Base-by-base conservation (phyloP, 1,140 invertebrate genomes). In the Bombus vancouverensis region DNA sequence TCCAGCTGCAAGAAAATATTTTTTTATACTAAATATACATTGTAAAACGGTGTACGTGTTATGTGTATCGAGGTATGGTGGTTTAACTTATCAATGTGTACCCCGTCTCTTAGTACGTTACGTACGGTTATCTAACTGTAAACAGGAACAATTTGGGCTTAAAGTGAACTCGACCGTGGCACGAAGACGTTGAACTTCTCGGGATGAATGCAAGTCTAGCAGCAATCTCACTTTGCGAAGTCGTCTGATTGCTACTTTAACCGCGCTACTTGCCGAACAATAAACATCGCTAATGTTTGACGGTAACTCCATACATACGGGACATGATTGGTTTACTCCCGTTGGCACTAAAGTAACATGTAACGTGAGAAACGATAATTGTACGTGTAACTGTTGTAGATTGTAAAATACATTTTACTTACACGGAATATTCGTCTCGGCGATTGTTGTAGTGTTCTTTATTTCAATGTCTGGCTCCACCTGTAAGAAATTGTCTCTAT, bases 231-330 rank as follows among this genome's bases (percentile, higher is more conserved):
- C 92, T 81, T 93, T 93, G 25, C 92, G 87, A 12, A 89, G 86
- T 83, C 93, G 89, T 86, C 94, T 92, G 12, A 95, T 92, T 0
- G 93, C 94, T 10, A 93, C 92, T 88, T 95, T 95, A 32, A 94
- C 81, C 9, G 89, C 89, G 78, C 90, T 93, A 15, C 82, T 91
- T 9, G 95, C 89, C 10, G 88, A 91, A 79, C 95, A 95, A 80
- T 92, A 94, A 28, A 93, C 66, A 25, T 93, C 83, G 3, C 90
- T 92, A 25, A 95, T 89, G 62, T 95, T 90, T 25, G 76, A 53
- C 3, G 94, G 94, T 39, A 94, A 84, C 47, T 94, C 91, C 37
- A 85, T 83, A 83, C 95, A 95, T 37, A 92, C 83, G 37, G 95
- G 94, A 87, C 95, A 95, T 44, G 53, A 77, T 22, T 77, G 75